Conservation (phyloP, 2,888 invertebrate genomes). For the Trachelus tabidus region DNA sequence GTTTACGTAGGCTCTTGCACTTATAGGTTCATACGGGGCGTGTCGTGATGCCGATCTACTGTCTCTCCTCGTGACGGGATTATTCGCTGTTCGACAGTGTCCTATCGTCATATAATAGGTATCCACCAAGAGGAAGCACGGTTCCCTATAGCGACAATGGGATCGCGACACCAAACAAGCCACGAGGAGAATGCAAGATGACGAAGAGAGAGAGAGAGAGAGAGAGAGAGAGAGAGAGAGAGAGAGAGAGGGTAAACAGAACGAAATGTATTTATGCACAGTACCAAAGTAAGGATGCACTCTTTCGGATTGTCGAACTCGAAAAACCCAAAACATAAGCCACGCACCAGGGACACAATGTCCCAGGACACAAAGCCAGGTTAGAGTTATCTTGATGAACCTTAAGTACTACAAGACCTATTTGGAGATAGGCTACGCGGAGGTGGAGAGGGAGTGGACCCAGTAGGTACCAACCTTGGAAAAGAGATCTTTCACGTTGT, state of each 20-base stretch:
- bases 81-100: neutral
- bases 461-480: constrained; percentile 39
- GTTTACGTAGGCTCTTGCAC: neutral
- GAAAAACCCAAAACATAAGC: constrained; percentile 20
- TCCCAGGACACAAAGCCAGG: constrained; percentile 21
- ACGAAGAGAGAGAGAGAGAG: neutral
- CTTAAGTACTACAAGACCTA: constrained; percentile 57
- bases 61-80: neutral
- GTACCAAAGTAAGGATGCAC: neutral
- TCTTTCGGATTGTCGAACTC: constrained; percentile 5
- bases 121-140: neutral
- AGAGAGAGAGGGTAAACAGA: neutral
- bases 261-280: neutral
- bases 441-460: constrained; percentile 12
- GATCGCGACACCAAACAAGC: neutral
- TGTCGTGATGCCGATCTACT: neutral
- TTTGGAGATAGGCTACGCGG: constrained; percentile 46
- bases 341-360: constrained; percentile 18
- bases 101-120: neutral
- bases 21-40: neutral
- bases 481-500: constrained; percentile 54
- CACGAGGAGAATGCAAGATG: neutral
- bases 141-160: neutral
- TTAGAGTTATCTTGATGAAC: constrained; percentile 58
- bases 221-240: neutral